Conservation (phyloP, 2,888 invertebrate species). For the Cantharis rufa region DNA sequence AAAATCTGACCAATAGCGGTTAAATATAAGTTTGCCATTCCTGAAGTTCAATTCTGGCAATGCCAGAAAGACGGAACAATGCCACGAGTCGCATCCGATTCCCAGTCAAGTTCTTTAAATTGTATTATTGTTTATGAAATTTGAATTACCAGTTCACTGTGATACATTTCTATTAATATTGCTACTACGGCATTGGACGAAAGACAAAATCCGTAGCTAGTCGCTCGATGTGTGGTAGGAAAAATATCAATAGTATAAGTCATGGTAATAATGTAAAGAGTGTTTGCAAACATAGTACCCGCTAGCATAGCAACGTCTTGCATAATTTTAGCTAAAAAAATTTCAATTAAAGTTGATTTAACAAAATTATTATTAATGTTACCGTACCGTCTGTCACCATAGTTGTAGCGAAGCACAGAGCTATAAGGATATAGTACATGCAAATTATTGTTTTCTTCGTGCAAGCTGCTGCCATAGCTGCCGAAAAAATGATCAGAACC, state of each 20-base stretch:
- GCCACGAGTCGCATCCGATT: too few species aligned
- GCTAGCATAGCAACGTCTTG: neutral
- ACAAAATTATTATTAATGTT: neutral
- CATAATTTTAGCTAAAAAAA: neutral
- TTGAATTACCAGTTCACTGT: neutral
- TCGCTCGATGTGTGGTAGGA: neutral
- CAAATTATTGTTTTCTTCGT: neutral
- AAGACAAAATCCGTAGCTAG: neutral
- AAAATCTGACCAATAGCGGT: too few species aligned
- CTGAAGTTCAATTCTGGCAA: too few species aligned
- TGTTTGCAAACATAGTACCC: neutral
- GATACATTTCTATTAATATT: neutral
- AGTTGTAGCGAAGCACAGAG: neutral
- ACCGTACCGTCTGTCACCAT: neutral
- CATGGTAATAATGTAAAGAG: neutral
- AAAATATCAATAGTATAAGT: neutral
- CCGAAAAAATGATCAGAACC: neutral
- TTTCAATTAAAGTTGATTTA: neutral
- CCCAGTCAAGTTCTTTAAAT: too few species aligned
- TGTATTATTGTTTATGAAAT: neutral
- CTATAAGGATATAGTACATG: neutral
- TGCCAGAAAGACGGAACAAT: too few species aligned
- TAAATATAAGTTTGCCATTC: too few species aligned
- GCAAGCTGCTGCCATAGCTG: neutral
- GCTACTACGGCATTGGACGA: neutral